These are phyloP conservation scores for Heliconius nattereri DNA, from an alignment of 1,140 invertebrate genomes.

Conservation along the genomic window DNA sequence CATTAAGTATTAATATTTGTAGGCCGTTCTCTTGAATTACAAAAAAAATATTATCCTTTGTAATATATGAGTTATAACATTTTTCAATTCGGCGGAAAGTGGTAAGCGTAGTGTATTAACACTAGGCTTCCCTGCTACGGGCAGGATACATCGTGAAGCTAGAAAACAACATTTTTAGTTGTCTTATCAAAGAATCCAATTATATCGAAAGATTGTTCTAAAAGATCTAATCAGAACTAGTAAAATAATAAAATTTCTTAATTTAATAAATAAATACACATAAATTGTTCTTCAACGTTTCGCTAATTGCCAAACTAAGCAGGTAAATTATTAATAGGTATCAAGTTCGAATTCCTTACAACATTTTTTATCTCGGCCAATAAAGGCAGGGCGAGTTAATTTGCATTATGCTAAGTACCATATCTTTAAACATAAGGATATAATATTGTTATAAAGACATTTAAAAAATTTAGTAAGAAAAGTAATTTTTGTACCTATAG, in stretches of 20 bases:
- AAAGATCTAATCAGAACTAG: constrained; percentile 1
- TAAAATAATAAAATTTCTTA: neutral
- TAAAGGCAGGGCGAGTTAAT: constrained; percentile 8
- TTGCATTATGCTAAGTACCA: constrained; percentile 14
- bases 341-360: constrained; percentile 8
- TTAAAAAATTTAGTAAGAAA: neutral
- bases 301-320: constrained; percentile 10
- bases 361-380: constrained; percentile 12
- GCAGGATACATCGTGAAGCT: neutral
- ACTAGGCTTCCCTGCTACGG: neutral
- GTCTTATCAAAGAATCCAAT: neutral
- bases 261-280: constrained; percentile 1
- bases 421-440: constrained; percentile 5
- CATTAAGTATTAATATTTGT: too few species aligned
- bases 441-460: constrained; percentile 9
- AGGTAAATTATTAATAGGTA: constrained; percentile 8
- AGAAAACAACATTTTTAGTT: neutral
- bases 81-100: neutral
- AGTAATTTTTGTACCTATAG: neutral
- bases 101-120: neutral
- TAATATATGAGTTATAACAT: too few species aligned
- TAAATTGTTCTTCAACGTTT: neutral
- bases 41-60: neutral
- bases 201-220: neutral
- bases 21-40: neutral